Base-by-base conservation (phyloP, 2,797 vertebrate genomes). In the Eleutherodactylus coqui region DNA sequence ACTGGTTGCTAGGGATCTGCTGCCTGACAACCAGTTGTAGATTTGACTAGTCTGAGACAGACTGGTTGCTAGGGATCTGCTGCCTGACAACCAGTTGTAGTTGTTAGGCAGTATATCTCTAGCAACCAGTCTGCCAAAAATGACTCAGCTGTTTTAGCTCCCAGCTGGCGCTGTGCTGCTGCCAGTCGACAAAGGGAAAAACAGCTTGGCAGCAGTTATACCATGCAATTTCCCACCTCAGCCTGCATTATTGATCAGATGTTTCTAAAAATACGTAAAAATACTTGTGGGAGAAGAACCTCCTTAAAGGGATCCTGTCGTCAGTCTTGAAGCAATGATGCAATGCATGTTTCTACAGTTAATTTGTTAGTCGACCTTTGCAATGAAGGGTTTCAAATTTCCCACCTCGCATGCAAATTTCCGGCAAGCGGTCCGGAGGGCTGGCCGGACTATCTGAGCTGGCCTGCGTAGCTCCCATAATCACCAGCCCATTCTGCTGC, bases 211-310 rank as follows among this genome's bases (percentile, higher is more conserved):
- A 58, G 55, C 3, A 32, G 60, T 32, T 14, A 32, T 32, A 32
- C 10, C 11, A 14, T 14, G 3, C 58, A n/a, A 60, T 60, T 27
- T 29, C 58, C n/a, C 58, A 60, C 58, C n/a, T 60, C 58, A 60
- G 58, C 58, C 53, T 29, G n/a, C n/a, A 60, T 73, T 73, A 73
- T 45, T 73, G 38, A 73, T 73, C n/a, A 73, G 70, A 1, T 13
- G 21, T n/a, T 41, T 41, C 67, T 41, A 70, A 70, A 43, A 70
- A 70, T 70, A 70, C 67, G 36, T 41, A 70, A 70, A 43, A 70
- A 70, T 70, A 70, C 67, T 24, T 41, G 8, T 70, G 67, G 67
- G 41, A 27, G 41, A 38, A 21, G 62, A 69, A 38, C 67, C 21
- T 24, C 29, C 4, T 4, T n/a, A n/a, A n/a, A n/a, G n/a, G n/a